Evolutionary conservation across 1,140 invertebrate genomes (phyloP), one percentile per base, ranked within the genome.

Genomic region (Hormaphis cornu): DNA sequence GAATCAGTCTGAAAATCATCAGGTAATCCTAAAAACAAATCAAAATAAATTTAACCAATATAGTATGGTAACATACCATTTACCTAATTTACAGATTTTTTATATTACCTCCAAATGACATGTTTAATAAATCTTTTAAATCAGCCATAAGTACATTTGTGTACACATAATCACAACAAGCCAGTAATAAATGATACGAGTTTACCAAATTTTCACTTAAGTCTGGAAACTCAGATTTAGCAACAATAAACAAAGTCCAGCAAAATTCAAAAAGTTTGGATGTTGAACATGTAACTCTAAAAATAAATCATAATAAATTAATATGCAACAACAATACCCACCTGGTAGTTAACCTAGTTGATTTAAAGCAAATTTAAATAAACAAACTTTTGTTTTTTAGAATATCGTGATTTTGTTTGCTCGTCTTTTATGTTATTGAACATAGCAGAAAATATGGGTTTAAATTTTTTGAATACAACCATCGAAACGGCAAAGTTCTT

Each of bases 401-500:
- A 88, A 83, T 74, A 83, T 78, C 61, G 61, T 5, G 28, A 22
- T 33, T 66, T 66, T 33, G 28, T 33, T 71, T 52, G 48, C 10
- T 40, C 42, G 44, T 52, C 61, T 26, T 33, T 53, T 5, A 5
- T 20, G 3, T 30, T 35, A 20, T 70, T 83, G 75, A 95, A 95
- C 71, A 95, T 83, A 76, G 90, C 85, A 69, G 82, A 81, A 75
- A 96, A 98, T 54, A 97, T 92, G 9, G 88, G 88, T 73, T 90
- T 84, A 79, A 90, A 98, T 75, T 96, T 95, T 75, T 95, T 91
- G 76, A 94, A 98, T 71, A 97, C 87, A 9, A 95, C 88, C 73
- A 90, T 91, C 14, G 95, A 95, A 1, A 98, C 95, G 70, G 90
- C 87, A 83, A 98, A 98, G 75, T 95, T 97, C 58, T 88, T 84